phyloP scores from a whole-genome alignment of 1,140 invertebrate genomes.

The Maniola jurtina region DNA sequence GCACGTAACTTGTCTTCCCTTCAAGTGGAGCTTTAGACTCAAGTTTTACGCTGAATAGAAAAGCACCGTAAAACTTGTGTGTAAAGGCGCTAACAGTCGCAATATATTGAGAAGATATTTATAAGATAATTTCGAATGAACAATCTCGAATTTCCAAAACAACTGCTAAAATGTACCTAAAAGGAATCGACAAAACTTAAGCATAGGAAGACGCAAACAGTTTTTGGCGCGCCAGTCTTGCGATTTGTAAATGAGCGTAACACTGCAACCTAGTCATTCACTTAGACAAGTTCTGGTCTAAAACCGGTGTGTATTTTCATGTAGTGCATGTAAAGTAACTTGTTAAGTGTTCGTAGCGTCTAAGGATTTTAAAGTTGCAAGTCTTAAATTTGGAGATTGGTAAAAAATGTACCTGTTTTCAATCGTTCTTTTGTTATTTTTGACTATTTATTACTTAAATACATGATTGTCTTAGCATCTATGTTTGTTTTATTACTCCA shows the following conservation, averaged over 20 bases:
- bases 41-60: too few relatives aligned
- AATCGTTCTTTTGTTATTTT: conserved; percentile 77
- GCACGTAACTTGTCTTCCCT: too few relatives aligned
- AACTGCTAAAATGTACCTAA: conserved; percentile 22
- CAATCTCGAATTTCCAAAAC: conserved; percentile 32
- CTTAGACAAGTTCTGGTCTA: conserved; percentile 61
- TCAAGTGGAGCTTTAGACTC: too few relatives aligned
- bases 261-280: conserved; percentile 76
- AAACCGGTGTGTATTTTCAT: conserved; percentile 58
- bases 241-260: conserved; percentile 42
- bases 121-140: conserved; percentile 26
- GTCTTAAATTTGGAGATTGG: conserved; percentile 74
- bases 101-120: conserved; percentile 13
- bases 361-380: conserved; percentile 69
- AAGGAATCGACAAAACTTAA: conserved; percentile 27
- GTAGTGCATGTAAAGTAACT: conserved; percentile 73
- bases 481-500: conserved; percentile 47
- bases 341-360: conserved; percentile 75
- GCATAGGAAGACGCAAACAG: conserved; percentile 38
- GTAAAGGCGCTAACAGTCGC: too few relatives aligned
- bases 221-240: conserved; percentile 36
- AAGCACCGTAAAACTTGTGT: too few relatives aligned
- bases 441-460: conserved; percentile 77
- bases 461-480: conserved; percentile 77
- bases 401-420: conserved; percentile 75